A percentile compares a stretch with the other conserved stretches of the same genome.
These are phyloP conservation scores for Leptatherina wallacei DNA, from an alignment of 2,797 vertebrate species.

Conservation along the genomic window DNA sequence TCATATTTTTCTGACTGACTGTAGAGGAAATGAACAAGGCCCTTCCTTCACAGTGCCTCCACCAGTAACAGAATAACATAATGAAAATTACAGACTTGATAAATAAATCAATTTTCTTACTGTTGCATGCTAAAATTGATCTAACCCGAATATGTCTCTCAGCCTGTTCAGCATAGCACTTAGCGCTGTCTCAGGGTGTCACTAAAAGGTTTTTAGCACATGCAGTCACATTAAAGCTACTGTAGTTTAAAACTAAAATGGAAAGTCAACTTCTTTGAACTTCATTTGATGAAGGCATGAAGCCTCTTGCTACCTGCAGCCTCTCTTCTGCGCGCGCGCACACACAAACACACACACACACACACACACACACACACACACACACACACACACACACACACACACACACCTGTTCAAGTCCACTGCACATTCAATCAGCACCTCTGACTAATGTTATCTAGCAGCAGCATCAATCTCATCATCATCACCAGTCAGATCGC, in stretches of 20 bases:
- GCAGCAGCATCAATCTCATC: slow-evolving; percentile 37
- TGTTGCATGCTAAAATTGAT: slow-evolving; percentile 9
- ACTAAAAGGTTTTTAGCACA: slow-evolving; percentile 16
- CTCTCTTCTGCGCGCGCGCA: too few species aligned
- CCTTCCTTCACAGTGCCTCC: background rate
- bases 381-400: slow-evolving; percentile 10
- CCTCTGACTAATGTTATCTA: slow-evolving; percentile 43
- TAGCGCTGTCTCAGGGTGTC: background rate
- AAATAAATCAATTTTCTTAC: background rate
- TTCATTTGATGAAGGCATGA: background rate
- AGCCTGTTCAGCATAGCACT: background rate
- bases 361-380: slow-evolving; percentile 8
- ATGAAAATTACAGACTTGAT: background rate
- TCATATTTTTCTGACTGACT: background rate
- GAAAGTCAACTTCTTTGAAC: background rate
- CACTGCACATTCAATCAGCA: slow-evolving; percentile 17
- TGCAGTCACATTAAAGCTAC: background rate
- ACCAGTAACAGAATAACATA: background rate
- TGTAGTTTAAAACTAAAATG: background rate
- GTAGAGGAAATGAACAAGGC: background rate
- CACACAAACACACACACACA: background rate
- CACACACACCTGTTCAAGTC: slow-evolving; percentile 29
- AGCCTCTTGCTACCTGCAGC: background rate
- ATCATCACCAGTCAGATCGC: slow-evolving; percentile 49
- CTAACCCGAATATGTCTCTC: slow-evolving; percentile 19